Conservation (phyloP, 64 coral and sea anemone species). For the Montipora cactus region DNA sequence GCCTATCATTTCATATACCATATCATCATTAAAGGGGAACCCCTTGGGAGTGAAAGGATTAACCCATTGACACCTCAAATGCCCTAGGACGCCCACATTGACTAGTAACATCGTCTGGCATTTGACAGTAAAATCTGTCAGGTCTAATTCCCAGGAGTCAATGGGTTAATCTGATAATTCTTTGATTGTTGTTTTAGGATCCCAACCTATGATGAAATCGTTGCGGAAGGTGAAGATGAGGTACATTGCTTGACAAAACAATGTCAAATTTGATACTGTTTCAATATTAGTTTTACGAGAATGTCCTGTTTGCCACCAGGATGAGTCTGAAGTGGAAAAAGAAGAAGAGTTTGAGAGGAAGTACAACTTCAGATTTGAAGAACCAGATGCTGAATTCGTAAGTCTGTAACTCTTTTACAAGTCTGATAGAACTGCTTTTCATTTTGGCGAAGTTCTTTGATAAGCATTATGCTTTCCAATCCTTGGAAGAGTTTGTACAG, state of each 20-base stretch:
- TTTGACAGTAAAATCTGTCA: no score
- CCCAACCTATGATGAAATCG: slow-evolving; percentile 79
- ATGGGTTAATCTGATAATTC: not conserved
- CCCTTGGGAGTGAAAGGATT: no score
- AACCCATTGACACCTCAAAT: no score
- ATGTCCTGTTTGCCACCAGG: slow-evolving; percentile 49
- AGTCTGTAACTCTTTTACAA: not conserved
- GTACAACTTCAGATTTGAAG: slow-evolving; percentile 97
- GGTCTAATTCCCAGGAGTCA: no score
- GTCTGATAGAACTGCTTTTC: not conserved
- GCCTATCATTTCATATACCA: no score
- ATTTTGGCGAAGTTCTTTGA: no score
- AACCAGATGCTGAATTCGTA: slow-evolving; percentile 94
- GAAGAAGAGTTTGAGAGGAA: slow-evolving; percentile 99
- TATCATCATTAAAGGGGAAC: no score
- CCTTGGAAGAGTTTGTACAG: no score
- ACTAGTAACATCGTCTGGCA: no score
- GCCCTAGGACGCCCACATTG: no score
- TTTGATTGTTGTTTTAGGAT: slow-evolving; percentile 39
- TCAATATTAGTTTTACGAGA: not conserved
- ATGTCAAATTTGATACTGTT: not conserved
- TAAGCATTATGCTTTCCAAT: no score
- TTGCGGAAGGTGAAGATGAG: slow-evolving; percentile 64
- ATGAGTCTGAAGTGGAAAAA: slow-evolving; percentile 85
- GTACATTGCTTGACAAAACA: not conserved